These are phyloP conservation scores for Gnathonemus longibarbis DNA, from an alignment of 2,113 vertebrate species.

Conservation along the genomic window DNA sequence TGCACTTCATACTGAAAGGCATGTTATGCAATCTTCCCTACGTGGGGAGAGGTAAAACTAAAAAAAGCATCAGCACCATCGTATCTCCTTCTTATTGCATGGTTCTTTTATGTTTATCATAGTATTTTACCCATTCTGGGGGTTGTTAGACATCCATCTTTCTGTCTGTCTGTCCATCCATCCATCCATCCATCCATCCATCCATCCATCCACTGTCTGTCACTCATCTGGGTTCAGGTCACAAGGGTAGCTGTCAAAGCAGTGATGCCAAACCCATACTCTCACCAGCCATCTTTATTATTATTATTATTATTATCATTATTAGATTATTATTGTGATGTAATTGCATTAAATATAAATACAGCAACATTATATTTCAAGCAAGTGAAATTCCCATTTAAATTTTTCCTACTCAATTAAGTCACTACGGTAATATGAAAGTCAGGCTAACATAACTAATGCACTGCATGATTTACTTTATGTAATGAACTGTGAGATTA, in stretches of 20 bases:
- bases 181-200: neutral
- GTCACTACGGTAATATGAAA: neutral
- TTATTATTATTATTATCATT: neutral
- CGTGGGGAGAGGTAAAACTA: neutral
- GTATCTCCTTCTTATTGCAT: neutral
- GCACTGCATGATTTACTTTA: neutral
- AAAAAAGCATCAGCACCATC: neutral
- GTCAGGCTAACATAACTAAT: neutral
- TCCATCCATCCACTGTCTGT: neutral
- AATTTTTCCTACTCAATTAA: neutral
- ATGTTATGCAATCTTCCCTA: neutral
- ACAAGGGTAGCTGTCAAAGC: neutral
- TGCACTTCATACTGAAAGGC: neutral
- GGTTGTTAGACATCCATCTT: neutral
- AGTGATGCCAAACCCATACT: neutral
- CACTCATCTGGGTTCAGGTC: neutral
- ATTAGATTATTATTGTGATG: neutral
- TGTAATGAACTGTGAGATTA: neutral
- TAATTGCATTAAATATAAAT: neutral
- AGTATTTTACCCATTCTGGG: neutral
- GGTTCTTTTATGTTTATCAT: neutral
- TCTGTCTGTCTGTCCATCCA: neutral
- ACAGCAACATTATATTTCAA: neutral
- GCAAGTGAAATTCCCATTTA: neutral
- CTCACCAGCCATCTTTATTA: neutral